Percentiles rank a stretch among this genome's conserved stretches.
Evolutionary conservation across 2,113 vertebrate genomes (phyloP).

Genomic region (Ctenodactylus gundi): DNA sequence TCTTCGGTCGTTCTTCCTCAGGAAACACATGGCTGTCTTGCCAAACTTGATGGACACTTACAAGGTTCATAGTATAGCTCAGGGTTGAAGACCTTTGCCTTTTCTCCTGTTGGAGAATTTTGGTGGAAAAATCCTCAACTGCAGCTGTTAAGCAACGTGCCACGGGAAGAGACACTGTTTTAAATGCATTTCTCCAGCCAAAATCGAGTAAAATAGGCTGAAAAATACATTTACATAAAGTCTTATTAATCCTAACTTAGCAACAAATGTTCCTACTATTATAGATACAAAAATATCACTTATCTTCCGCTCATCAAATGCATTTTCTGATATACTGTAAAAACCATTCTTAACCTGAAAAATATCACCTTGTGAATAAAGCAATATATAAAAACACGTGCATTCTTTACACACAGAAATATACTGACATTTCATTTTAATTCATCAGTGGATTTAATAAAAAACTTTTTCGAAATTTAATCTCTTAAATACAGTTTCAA

Average conservation of each 20-base stretch:
- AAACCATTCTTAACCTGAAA: slow-evolving; percentile 59
- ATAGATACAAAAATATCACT: slow-evolving; percentile 59
- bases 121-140: slow-evolving; percentile 88
- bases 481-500: slow-evolving; percentile 69
- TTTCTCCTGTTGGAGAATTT: slow-evolving; percentile 90
- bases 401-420: slow-evolving; percentile 68
- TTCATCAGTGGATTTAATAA: slow-evolving; percentile 61
- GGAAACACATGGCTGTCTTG: slow-evolving; percentile 77
- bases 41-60: slow-evolving; percentile 79
- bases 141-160: slow-evolving; percentile 89
- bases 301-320: slow-evolving; percentile 32
- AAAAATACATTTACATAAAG: slow-evolving; percentile 76
- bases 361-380: slow-evolving; percentile 51
- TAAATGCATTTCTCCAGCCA: slow-evolving; percentile 93
- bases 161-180: slow-evolving; percentile 88
- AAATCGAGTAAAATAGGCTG: slow-evolving; percentile 88
- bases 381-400: slow-evolving; percentile 63
- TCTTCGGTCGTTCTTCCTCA: slow-evolving; percentile 90
- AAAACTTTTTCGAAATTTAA: slow-evolving; percentile 68
- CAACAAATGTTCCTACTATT: slow-evolving; percentile 46
- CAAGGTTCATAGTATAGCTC: slow-evolving; percentile 79
- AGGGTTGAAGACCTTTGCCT: slow-evolving; percentile 79
- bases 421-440: slow-evolving; percentile 68
- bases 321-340: slow-evolving; percentile 30
- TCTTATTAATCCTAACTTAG: slow-evolving; percentile 41